Evolutionary conservation across 1,140 invertebrate species (phyloP), one percentile per base, ranked within the genome.

Genomic region (Drosophila bocqueti): DNA sequence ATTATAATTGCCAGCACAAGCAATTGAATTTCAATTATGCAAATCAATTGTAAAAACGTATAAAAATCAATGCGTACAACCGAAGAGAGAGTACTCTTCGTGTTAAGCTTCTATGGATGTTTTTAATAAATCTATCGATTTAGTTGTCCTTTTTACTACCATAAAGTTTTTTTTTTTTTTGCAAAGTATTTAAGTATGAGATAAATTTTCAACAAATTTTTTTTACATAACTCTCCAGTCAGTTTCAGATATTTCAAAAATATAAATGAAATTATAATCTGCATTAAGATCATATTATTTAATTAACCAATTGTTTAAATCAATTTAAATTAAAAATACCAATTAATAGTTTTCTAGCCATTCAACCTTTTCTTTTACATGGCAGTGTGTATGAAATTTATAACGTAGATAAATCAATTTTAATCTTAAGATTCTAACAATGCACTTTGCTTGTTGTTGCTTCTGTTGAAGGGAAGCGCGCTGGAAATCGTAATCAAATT

Each of bases 11-110:
- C 71, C 67, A 65, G 68, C 66, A 73, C 38, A 66, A 78, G 18
- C 78, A 74, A 65, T 81, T 85, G 78, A 78, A 85, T 79, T 79
- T 79, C 47, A 81, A 85, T 85, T 71, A 58, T 47, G 59, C 54
- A 78, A 60, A 83, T 57, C 49, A 75, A 64, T 50, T 61, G 52
- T 54, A 47, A 81, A 60, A 43, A 13, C 16, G 6, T 46, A 31
- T 18, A 43, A 54, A 18, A 34, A 55, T 9, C 11, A 55, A 16
- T 38, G 6, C 15, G 8, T 11, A 38, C 6, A 15, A 36, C 26
- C 29, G 55, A 66, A 24, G 52, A 6, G 9, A 4, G 4, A 31
- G 47, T 69, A 62, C 45, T n/a, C 29, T 73, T 31, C 3, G 2
- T 24, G 24, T 24, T 24, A 24, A 24, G 24, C 24, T 24, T 24